phyloP scores from a whole-genome alignment of 2,113 vertebrate genomes.

The Coturnix japonica region DNA sequence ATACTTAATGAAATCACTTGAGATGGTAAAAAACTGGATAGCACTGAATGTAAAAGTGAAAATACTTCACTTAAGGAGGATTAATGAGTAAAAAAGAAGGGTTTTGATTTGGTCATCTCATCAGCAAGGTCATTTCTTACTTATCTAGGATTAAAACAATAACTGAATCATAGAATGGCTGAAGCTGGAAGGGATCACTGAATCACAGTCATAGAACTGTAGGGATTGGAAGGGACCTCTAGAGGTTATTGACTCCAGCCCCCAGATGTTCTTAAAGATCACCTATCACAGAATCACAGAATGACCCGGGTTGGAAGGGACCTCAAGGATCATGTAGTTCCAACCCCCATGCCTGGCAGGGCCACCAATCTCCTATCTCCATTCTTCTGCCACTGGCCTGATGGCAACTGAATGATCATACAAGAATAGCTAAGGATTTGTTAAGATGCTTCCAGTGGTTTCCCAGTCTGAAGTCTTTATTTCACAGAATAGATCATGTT shows the following conservation, averaged over 20 bases:
- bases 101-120: background rate
- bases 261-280: background rate
- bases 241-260: no score
- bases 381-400: background rate
- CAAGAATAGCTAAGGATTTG: background rate
- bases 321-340: no score
- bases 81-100: background rate
- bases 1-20: background rate
- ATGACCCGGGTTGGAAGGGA: no score
- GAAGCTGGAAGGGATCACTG: background rate
- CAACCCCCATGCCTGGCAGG: no score
- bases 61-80: background rate
- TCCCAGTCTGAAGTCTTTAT: background rate
- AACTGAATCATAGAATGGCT: background rate
- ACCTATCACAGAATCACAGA: no score
- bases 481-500: background rate
- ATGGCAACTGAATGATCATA: background rate
- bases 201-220: no score
- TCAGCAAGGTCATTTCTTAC: background rate
- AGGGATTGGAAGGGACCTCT: no score
- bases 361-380: background rate
- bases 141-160: background rate
- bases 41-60: background rate
- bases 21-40: background rate
- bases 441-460: conserved; percentile 2